Base-by-base conservation (phyloP, 1,140 invertebrate genomes). In the Carposina sasakii region DNA sequence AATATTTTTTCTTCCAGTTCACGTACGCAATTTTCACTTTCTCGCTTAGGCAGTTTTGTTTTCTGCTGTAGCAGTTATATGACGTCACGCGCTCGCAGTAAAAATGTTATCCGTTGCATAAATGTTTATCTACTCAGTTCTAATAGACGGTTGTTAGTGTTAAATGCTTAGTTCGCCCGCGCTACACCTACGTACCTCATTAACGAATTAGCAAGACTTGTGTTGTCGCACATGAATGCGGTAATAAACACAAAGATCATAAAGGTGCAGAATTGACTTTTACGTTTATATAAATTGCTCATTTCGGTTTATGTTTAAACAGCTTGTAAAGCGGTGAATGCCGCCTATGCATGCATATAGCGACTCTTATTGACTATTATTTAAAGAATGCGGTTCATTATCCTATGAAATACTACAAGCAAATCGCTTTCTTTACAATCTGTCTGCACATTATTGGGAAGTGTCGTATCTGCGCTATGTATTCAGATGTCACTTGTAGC, bases 11-110 rank as follows among this genome's bases (percentile, higher is more conserved):
- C 79, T 76, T 72, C 71, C 76, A 70, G 74, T 79, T 75, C 79
- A 81, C 79, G 79, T 81, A 79, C 76, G 71, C 76, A 77, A 83
- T 83, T 81, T 81, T 83, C 76, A 79, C 76, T 83, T 83, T 77
- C 54, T 60, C 67, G 64, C 63, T 73, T 63, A 72, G 56, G 51
- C 52, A 58, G 48, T 65, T 68, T 70, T 54, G 44, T 63, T 62
- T 48, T 33, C 49, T 52, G 51, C 54, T 41, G 54, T 60, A 40
- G 56, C 37, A 58, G 57, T 52, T 54, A 36, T 19, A 24, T 67
- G 49, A 64, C 44, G 54, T 72, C 70, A 72, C 67, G 67, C 61
- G 40, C 40, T 22, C 34, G 42, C n/a, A n/a, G n/a, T n/a, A n/a
- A n/a, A n/a, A n/a, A n/a, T n/a, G n/a, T n/a, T n/a, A n/a, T n/a